Percentiles rank a stretch among this genome's conserved stretches.
These are phyloP conservation scores for Drosophila antonietae DNA, from an alignment of 2,888 invertebrate genomes.

Conservation along the genomic window DNA sequence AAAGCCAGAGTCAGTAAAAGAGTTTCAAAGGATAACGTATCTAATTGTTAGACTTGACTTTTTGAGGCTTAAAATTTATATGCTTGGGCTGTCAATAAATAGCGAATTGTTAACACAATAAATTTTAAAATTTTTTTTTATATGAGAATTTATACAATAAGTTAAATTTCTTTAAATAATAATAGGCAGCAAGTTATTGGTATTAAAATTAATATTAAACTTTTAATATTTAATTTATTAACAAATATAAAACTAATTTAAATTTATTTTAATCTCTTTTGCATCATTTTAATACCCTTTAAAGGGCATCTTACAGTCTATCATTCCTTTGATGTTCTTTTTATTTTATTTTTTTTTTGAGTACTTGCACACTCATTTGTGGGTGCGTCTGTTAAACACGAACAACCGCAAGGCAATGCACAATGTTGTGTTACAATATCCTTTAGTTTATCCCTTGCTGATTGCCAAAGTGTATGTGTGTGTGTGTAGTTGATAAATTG, in stretches of 20 bases:
- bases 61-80: no score
- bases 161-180: no score
- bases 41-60: no score
- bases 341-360: not conserved
- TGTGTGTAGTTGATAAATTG: constrained; percentile 7
- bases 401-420: constrained; percentile 31
- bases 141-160: no score
- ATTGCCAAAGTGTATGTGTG: constrained; percentile 1
- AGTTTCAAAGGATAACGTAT: no score
- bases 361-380: constrained; percentile 18
- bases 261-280: no score
- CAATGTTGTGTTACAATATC: constrained; percentile 19
- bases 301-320: constrained; percentile 4
- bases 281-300: not conserved
- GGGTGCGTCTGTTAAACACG: constrained; percentile 28
- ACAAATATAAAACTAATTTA: not conserved
- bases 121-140: no score
- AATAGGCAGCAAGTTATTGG: no score
- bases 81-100: no score
- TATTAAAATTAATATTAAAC: no score
- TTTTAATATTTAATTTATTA: no score
- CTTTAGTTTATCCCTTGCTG: constrained; percentile 19
- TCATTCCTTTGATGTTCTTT: not conserved
- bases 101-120: no score
- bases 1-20: not conserved